phyloP scores from a whole-genome alignment of 2,888 invertebrate species.

The Miltochrista miniata region DNA sequence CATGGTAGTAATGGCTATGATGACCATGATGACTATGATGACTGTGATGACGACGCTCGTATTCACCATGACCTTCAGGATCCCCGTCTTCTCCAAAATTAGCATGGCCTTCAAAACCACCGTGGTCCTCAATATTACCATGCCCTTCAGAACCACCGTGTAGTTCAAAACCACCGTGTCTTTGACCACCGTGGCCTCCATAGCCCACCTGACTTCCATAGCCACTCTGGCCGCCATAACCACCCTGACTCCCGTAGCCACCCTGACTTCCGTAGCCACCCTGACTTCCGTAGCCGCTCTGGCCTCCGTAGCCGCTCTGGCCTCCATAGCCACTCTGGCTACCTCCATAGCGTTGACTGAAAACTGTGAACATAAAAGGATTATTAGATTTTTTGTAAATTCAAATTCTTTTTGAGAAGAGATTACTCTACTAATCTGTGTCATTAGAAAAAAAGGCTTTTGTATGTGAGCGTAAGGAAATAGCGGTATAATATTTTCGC shows the following conservation, averaged over 20 bases:
- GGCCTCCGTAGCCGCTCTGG: neutral
- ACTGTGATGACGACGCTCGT: neutral
- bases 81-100: too few species aligned
- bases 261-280: constrained; percentile 15
- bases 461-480: too few species aligned
- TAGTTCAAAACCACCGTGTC: too few species aligned
- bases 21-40: neutral
- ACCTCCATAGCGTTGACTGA: neutral
- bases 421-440: too few species aligned
- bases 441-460: too few species aligned
- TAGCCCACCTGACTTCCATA: constrained; percentile 19
- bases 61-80: too few species aligned
- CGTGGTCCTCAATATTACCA: too few species aligned
- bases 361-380: neutral
- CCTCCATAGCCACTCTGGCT: constrained; percentile 7
- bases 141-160: too few species aligned
- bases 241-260: constrained; percentile 6
- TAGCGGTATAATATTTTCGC: too few species aligned
- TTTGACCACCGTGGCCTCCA: neutral
- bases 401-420: neutral
- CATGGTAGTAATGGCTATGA: neutral
- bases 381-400: neutral
- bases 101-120: too few species aligned
- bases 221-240: constrained; percentile 9
- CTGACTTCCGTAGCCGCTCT: constrained; percentile 9